These are phyloP conservation scores for Eremophila alpestris DNA, from an alignment of 2,797 vertebrate genomes.

Conservation along the genomic window DNA sequence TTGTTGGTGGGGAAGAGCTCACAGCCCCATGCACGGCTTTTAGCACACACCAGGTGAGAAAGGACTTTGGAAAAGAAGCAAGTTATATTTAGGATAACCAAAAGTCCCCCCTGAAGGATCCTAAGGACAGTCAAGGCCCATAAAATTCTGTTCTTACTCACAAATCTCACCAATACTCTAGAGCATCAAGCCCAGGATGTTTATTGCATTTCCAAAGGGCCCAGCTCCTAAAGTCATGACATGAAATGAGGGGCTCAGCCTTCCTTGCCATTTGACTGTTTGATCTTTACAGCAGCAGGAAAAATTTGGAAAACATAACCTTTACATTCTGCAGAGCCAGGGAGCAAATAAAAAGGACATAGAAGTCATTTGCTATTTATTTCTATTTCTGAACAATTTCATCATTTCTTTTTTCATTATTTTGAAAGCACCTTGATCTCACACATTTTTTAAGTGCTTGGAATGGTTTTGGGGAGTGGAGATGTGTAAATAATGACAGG, in stretches of 20 bases:
- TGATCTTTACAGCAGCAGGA: background rate
- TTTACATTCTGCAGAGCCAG: background rate
- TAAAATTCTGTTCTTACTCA: background rate
- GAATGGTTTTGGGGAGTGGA: background rate
- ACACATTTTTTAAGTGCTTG: background rate
- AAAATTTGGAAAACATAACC: conserved; percentile 32
- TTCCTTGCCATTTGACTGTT: conserved; percentile 1
- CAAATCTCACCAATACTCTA: background rate
- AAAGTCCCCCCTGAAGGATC: background rate
- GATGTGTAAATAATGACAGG: background rate
- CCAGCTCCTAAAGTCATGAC: background rate
- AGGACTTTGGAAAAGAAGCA: background rate
- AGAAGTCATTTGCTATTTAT: background rate
- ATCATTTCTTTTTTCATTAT: background rate
- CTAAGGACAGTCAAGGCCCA: background rate
- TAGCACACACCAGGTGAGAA: background rate
- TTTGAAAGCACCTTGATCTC: background rate
- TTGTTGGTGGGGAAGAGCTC: background rate
- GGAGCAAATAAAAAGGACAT: conserved; percentile 11
- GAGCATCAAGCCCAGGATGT: background rate
- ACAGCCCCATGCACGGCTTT: accelerated
- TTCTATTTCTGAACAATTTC: background rate
- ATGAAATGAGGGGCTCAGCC: background rate
- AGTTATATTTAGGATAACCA: background rate
- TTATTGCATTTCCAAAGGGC: background rate